phyloP scores from a whole-genome alignment of 2,888 invertebrate genomes.

The Agapetus fuscipes region DNA sequence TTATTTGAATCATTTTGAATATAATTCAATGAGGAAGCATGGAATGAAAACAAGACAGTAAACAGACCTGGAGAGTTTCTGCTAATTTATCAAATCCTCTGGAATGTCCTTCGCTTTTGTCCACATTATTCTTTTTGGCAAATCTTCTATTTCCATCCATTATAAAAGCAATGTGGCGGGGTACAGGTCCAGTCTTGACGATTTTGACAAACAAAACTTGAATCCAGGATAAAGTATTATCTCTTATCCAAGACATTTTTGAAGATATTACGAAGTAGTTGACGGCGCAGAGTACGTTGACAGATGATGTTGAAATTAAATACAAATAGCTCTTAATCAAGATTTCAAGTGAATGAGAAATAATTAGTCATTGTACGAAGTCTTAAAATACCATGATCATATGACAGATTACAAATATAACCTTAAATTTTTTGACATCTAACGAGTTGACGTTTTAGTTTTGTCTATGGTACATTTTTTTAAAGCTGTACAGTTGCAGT shows the following conservation, averaged over 20 bases:
- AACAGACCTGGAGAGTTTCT: conserved; percentile 60
- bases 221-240: conserved; percentile 62
- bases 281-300: too few relatives aligned
- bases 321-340: too few relatives aligned
- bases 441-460: too few relatives aligned
- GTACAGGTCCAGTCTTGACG: conserved; percentile 72
- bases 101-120: conserved; percentile 71
- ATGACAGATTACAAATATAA: too few relatives aligned
- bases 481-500: conserved; percentile 77
- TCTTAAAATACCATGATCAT: too few relatives aligned
- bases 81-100: conserved; percentile 75
- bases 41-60: background rate
- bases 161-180: conserved; percentile 90
- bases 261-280: too few relatives aligned
- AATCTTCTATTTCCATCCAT: conserved; percentile 98
- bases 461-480: too few relatives aligned
- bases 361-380: too few relatives aligned
- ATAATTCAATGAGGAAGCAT: too few relatives aligned
- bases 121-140: conserved; percentile 69
- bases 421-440: too few relatives aligned
- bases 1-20: background rate
- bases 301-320: too few relatives aligned
- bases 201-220: conserved; percentile 66
- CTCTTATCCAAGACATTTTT: conserved; percentile 63
- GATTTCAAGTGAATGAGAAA: too few relatives aligned